Conservation (phyloP, 2,888 invertebrate species). For the Polydrusus pterygomalis region DNA sequence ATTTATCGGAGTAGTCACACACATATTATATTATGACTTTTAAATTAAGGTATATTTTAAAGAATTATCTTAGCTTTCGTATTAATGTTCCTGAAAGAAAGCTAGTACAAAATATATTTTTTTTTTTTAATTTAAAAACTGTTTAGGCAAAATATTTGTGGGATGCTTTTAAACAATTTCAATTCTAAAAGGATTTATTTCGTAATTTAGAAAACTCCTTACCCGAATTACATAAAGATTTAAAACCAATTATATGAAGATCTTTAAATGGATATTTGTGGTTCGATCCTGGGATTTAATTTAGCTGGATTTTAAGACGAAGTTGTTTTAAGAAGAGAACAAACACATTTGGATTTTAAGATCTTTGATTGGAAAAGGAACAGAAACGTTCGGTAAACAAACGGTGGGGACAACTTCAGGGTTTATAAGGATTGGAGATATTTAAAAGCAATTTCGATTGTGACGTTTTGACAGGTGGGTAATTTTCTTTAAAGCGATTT, state of each 20-base stretch:
- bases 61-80: too few relatives aligned
- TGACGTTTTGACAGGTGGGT: too few relatives aligned
- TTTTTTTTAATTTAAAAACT: too few relatives aligned
- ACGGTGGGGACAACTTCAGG: neutral
- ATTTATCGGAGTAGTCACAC: too few relatives aligned
- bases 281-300: constrained; percentile 25
- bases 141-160: too few relatives aligned
- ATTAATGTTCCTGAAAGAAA: too few relatives aligned
- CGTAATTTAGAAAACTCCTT: neutral
- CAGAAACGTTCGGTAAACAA: constrained; percentile 13
- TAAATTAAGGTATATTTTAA: too few relatives aligned
- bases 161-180: too few relatives aligned
- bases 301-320: constrained; percentile 17
- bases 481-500: too few relatives aligned
- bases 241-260: constrained; percentile 27
- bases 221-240: constrained; percentile 16
- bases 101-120: too few relatives aligned
- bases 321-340: constrained; percentile 30
- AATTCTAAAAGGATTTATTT: neutral
- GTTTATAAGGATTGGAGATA: neutral
- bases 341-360: constrained; percentile 13
- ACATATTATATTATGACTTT: too few relatives aligned
- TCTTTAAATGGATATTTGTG: constrained; percentile 22
- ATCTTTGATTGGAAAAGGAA: constrained; percentile 25
- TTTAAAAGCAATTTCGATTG: neutral